Percentiles rank a stretch among this genome's conserved stretches.
Conservation (phyloP, 2,113 vertebrate species). For the Pangasianodon gigas region DNA sequence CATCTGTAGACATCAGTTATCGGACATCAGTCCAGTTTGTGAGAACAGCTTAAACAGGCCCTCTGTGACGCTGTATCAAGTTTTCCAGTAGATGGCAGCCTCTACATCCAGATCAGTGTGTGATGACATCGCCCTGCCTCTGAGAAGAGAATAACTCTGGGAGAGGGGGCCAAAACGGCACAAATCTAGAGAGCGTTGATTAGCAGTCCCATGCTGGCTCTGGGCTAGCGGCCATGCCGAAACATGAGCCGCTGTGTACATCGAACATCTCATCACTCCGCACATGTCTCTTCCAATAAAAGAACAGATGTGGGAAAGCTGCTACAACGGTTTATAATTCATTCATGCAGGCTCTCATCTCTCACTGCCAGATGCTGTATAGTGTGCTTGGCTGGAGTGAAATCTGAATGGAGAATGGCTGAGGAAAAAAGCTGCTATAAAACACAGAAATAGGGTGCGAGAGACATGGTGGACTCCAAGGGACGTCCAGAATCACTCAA, state of each 20-base stretch:
- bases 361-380: slow-evolving; percentile 66
- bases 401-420: slow-evolving; percentile 41
- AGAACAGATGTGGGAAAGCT: slow-evolving; percentile 64
- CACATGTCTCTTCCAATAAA: slow-evolving; percentile 53
- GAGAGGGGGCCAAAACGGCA: neutral
- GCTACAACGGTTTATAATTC: slow-evolving; percentile 51
- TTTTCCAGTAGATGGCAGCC: slow-evolving; percentile 68
- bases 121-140: slow-evolving; percentile 24
- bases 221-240: slow-evolving; percentile 60
- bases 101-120: slow-evolving; percentile 1
- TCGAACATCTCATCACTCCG: slow-evolving; percentile 40
- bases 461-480: slow-evolving; percentile 15
- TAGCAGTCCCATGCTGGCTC: slow-evolving; percentile 56
- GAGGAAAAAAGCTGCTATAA: slow-evolving; percentile 51
- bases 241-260: slow-evolving; percentile 58
- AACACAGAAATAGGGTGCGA: slow-evolving; percentile 48
- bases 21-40: neutral
- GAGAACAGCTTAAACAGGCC: neutral
- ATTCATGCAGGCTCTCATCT: slow-evolving; percentile 62
- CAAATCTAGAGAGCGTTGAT: slow-evolving; percentile 58
- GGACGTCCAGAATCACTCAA: neutral
- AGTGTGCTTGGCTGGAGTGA: slow-evolving; percentile 39
- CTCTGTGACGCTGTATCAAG: neutral
- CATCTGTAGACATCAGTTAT: neutral
- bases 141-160: neutral